Conservation (phyloP, 2,888 invertebrate species). For the Heliconius ismenius region DNA sequence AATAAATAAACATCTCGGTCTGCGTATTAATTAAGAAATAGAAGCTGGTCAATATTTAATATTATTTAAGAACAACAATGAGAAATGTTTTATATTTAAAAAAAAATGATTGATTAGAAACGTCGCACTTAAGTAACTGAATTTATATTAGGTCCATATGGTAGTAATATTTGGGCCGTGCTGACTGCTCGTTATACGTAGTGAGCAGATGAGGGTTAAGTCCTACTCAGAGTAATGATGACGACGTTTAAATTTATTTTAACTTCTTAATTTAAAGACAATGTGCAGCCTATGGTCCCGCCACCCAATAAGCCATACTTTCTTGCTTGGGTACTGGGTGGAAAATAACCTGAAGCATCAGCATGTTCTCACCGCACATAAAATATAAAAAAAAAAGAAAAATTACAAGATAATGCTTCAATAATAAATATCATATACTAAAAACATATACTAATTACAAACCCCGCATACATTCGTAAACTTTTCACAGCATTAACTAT, state of each 20-base stretch:
- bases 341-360: no score
- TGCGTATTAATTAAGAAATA: constrained; percentile 33
- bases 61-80: constrained; percentile 1
- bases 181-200: neutral
- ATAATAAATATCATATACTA: neutral
- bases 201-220: neutral
- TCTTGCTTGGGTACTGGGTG: no score
- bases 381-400: neutral
- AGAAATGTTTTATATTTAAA: neutral
- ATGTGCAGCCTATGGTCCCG: neutral
- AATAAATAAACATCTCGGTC: constrained; percentile 28
- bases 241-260: neutral
- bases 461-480: constrained; percentile 2
- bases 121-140: neutral
- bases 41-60: neutral
- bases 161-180: neutral
- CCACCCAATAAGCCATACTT: no score
- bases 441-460: neutral
- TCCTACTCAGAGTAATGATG: neutral
- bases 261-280: neutral
- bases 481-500: constrained; percentile 8
- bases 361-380: no score
- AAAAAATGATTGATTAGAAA: neutral
- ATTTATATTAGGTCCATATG: neutral
- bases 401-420: neutral